Evolutionary conservation across 2,113 vertebrate species (phyloP).

Genomic region (Poicephalus gulielmi): DNA sequence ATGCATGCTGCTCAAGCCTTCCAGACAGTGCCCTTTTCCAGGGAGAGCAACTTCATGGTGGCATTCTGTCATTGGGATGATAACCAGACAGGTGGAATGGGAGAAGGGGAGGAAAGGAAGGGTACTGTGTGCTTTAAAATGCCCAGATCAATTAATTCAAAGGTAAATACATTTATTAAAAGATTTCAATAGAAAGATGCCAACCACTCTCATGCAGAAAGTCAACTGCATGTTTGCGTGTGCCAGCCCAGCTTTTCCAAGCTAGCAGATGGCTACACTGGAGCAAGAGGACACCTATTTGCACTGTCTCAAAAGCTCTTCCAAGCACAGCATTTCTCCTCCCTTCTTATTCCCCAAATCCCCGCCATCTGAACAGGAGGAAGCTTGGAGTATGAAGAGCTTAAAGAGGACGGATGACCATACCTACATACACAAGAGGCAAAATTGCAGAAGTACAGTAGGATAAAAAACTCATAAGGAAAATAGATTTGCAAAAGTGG

Average conservation of each 20-base stretch:
- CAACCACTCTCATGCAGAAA: background rate
- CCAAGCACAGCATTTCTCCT: background rate
- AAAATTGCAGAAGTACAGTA: background rate
- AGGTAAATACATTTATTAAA: background rate
- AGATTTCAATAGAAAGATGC: background rate
- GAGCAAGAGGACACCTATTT: background rate
- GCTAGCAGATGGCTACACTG: background rate
- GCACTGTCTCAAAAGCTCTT: background rate
- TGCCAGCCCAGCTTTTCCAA: background rate
- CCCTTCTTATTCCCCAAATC: background rate
- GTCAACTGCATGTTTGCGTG: background rate
- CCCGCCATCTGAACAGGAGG: background rate
- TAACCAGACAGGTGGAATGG: background rate
- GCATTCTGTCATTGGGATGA: background rate
- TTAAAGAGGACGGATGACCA: background rate
- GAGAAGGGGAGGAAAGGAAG: background rate
- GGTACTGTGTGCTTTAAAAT: background rate
- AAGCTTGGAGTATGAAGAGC: background rate
- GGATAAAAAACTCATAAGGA: background rate
- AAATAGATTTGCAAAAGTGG: background rate
- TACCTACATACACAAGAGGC: fast-evolving
- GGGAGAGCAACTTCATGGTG: background rate
- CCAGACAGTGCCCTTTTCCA: background rate
- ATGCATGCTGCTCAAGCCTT: background rate
- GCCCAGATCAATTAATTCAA: background rate